phyloP scores from a whole-genome alignment of 2,797 vertebrate genomes.

The Miichthys miiuy region DNA sequence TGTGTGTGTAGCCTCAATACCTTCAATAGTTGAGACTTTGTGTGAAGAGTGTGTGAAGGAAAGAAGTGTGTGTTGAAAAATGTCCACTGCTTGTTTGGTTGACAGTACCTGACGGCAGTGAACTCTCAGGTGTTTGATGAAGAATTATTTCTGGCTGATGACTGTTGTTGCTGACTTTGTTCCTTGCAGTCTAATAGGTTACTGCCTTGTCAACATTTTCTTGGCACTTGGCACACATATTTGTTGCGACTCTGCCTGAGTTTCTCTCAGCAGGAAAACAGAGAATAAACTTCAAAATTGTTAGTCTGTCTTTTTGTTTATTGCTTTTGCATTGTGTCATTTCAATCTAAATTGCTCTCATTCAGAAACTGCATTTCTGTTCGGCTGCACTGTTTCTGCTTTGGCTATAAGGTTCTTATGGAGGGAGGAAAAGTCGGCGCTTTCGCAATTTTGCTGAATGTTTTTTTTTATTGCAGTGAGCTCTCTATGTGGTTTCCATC shows the following conservation, averaged over 20 bases:
- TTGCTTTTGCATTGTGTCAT: constrained; percentile 33
- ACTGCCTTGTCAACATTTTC: constrained; percentile 58
- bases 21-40: neutral
- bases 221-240: constrained; percentile 35
- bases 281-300: constrained; percentile 33
- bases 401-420: constrained; percentile 36
- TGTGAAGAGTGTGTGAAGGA: neutral
- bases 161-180: constrained; percentile 53
- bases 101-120: constrained; percentile 26
- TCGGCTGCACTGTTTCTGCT: constrained; percentile 9
- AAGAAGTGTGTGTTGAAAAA: constrained; percentile 25
- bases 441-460: constrained; percentile 48
- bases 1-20: constrained; percentile 15
- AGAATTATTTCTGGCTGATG: constrained; percentile 59
- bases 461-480: constrained; percentile 33
- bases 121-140: constrained; percentile 54
- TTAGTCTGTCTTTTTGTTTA: constrained; percentile 31
- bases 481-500: constrained; percentile 36
- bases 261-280: constrained; percentile 28
- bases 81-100: constrained; percentile 26
- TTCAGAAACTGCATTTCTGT: constrained; percentile 18
- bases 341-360: constrained; percentile 30
- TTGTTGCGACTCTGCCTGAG: constrained; percentile 37
- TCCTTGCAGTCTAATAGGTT: constrained; percentile 51
- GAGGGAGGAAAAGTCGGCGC: constrained; percentile 23